These are phyloP conservation scores for Noctua pronuba DNA, from an alignment of 2,888 invertebrate species.

Conservation along the genomic window DNA sequence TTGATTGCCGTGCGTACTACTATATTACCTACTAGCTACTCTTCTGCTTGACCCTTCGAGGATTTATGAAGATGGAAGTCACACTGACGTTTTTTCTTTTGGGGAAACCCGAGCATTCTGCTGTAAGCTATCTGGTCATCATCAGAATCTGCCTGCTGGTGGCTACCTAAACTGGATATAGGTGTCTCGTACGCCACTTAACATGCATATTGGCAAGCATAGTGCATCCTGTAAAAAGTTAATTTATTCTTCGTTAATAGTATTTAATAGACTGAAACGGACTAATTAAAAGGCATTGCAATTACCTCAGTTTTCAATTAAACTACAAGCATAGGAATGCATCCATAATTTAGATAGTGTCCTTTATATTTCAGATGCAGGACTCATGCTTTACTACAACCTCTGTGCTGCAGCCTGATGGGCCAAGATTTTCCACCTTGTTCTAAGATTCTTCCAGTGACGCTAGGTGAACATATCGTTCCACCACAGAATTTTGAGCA, in stretches of 20 bases:
- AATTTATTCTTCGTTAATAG: conserved; percentile 13
- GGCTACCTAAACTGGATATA: background rate
- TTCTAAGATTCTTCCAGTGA: background rate
- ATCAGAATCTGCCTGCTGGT: background rate
- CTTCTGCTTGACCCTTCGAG: too few relatives aligned
- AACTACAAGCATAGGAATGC: background rate
- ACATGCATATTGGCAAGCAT: background rate
- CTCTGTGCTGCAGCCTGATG: background rate
- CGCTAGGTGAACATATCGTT: too few relatives aligned
- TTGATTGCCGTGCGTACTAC: too few relatives aligned
- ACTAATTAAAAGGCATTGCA: background rate
- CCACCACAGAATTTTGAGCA: background rate
- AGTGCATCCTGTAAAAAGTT: background rate
- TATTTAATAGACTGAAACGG: conserved; percentile 2
- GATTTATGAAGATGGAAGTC: background rate
- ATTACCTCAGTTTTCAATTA: background rate
- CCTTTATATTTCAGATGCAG: background rate
- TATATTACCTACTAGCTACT: too few relatives aligned
- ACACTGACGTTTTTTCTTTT: too few relatives aligned
- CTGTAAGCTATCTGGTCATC: background rate
- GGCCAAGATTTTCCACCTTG: background rate
- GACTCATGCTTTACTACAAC: background rate
- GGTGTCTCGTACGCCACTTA: background rate
- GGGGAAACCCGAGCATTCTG: background rate
- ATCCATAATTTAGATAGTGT: background rate